phyloP scores from a whole-genome alignment of 2,888 invertebrate genomes.

The Dicycla oo region DNA sequence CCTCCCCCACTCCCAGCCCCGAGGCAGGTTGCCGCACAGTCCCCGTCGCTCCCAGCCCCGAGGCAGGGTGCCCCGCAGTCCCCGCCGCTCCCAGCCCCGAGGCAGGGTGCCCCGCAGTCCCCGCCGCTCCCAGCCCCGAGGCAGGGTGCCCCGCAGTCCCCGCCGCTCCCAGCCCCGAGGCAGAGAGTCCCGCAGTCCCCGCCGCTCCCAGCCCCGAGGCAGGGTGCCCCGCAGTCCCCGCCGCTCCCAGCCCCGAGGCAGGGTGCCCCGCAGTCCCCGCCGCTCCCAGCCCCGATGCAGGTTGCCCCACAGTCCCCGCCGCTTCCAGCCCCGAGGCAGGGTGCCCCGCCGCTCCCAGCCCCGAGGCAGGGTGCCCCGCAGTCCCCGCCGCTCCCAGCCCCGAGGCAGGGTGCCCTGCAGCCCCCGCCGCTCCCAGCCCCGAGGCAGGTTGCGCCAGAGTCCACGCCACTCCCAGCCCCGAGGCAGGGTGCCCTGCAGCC shows the following conservation, averaged over 20 bases:
- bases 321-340: constrained; percentile 9
- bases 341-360: neutral
- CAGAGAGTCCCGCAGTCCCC: neutral
- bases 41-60: neutral
- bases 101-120: constrained; percentile 1
- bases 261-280: neutral
- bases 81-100: neutral
- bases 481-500: too few species aligned
- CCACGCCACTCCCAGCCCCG: too few species aligned
- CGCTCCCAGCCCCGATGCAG: constrained; percentile 4
- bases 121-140: constrained; percentile 3
- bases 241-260: constrained; percentile 9
- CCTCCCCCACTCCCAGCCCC: neutral
- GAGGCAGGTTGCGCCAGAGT: constrained; percentile 29
- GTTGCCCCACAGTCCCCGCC: neutral
- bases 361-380: constrained; percentile 11
- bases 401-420: constrained; percentile 11
- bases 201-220: constrained; percentile 7
- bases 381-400: neutral
- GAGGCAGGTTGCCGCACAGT: constrained; percentile 3
- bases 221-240: neutral
- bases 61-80: constrained; percentile 3
- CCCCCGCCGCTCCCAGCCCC: neutral
- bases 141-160: neutral
- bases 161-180: constrained; percentile 6